Evolutionary conservation across 2,113 vertebrate species (phyloP), one percentile per base, ranked within the genome.

Genomic region (Barbus barbus): DNA sequence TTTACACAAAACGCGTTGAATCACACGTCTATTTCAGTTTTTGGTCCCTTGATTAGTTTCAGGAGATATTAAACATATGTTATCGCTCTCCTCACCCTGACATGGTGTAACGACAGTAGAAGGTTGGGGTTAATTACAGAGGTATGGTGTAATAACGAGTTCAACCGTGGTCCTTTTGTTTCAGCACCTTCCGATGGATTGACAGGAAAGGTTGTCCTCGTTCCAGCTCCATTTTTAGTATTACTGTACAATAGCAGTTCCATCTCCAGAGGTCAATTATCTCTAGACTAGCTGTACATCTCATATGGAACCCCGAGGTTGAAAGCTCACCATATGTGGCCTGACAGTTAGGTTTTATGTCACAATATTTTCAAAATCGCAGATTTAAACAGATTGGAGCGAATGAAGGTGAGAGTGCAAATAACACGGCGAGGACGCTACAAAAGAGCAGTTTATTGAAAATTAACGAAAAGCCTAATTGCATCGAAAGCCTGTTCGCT

Each of bases 1-100:
- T 94, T 92, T 91, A 88, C 87, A 90, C 91, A 91, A 92, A 87
- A 90, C 86, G 87, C 91, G 91, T 86, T 89, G 90, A 91, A 89
- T 94, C 92, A 90, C 92, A 94, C 91, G n/a, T 51, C 93, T 93
- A 93, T 94, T 93, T 94, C 91, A 90, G 91, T 90, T 89, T 63
- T 88, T 71, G 89, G 89, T 91, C 84, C 88, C 65, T 88, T 93
- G 91, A 93, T 93, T 93, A 91, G 92, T 75, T 87, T 77, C 77
- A 81, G 81, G 79, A 87, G 90, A 89, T 89, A 83, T 83, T 87
- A 91, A 88, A 87, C 65, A 91, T 88, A 91, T 92, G 91, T 90
- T 91, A 92, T 87, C 76, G 8, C 91, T 88, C 89, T 81, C 86
- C 75, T 87, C 82, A 67, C 81, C 88, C 88, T 87, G 89, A 87